Percentiles rank a stretch among this genome's conserved stretches.
Evolutionary conservation across 2,797 vertebrate genomes (phyloP).

Genomic region (Pitangus sulphuratus): DNA sequence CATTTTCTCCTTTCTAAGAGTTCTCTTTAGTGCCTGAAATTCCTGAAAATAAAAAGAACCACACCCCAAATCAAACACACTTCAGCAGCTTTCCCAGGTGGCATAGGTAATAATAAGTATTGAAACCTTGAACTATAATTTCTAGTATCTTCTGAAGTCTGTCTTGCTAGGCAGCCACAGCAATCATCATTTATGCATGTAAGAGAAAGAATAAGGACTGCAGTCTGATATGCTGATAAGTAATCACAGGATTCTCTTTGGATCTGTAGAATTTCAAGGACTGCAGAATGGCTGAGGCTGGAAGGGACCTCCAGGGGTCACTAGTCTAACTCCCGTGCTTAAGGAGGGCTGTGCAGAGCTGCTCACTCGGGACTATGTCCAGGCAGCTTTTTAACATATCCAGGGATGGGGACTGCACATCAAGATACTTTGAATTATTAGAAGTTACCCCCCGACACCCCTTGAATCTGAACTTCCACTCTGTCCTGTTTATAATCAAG

Average conservation of each 20-base stretch:
- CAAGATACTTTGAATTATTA: neutral
- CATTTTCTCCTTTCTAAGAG: neutral
- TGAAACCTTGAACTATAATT: neutral
- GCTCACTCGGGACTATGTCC: neutral
- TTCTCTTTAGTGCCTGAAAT: neutral
- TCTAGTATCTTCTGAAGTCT: neutral
- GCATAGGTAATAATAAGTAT: neutral
- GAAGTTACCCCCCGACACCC: neutral
- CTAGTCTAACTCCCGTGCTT: neutral
- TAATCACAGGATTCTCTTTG: neutral
- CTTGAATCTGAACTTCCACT: neutral
- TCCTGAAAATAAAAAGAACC: neutral
- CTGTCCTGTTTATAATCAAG: neutral
- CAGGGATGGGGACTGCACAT: neutral
- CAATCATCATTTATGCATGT: fast-evolving
- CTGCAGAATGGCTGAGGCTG: neutral
- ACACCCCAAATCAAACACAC: neutral
- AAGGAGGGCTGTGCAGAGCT: neutral
- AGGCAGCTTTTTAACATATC: neutral
- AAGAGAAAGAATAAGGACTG: neutral
- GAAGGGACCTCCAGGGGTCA: neutral
- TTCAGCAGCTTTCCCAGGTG: neutral
- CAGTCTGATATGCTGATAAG: neutral
- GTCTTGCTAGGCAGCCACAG: neutral
- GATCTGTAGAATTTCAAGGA: neutral